Percentiles rank a stretch among this genome's conserved stretches.
Evolutionary conservation across 2,888 invertebrate genomes (phyloP).

Genomic region (Octonoba sinensis): DNA sequence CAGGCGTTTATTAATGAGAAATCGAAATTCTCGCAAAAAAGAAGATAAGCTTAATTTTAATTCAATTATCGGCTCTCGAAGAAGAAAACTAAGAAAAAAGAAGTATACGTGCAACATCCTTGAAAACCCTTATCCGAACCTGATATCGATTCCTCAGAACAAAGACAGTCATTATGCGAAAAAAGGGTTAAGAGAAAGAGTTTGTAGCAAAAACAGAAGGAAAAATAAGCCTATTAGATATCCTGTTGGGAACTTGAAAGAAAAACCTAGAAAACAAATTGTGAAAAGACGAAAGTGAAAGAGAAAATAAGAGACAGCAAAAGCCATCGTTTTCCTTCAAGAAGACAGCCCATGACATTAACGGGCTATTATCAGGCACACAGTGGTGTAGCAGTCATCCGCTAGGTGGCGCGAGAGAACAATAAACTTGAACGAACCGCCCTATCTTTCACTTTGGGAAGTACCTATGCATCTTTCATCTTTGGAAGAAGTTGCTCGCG

Average conservation of each 20-base stretch:
- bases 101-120: constrained; percentile 33
- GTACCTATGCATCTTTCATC: constrained; percentile 30
- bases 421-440: constrained; percentile 27
- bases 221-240: constrained; percentile 37
- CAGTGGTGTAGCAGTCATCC: constrained; percentile 7
- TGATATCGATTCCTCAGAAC: constrained; percentile 39
- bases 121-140: constrained; percentile 45
- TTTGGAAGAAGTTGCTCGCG: constrained; percentile 15
- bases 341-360: constrained; percentile 44
- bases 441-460: constrained; percentile 35
- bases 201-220: not conserved
- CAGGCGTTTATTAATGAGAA: constrained; percentile 58
- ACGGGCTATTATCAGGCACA: constrained; percentile 37
- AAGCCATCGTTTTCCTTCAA: constrained; percentile 35
- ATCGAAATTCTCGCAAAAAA: constrained; percentile 42
- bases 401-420: constrained; percentile 43
- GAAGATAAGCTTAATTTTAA: constrained; percentile 58
- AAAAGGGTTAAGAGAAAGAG: constrained; percentile 41
- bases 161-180: constrained; percentile 43
- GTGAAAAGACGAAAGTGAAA: constrained; percentile 13
- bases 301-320: constrained; percentile 37
- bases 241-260: constrained; percentile 12
- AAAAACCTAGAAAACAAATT: constrained; percentile 28
- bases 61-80: constrained; percentile 52
- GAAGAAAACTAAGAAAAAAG: constrained; percentile 1